Conservation (phyloP, 2,797 vertebrate genomes). For the Molossus alvarezi region DNA sequence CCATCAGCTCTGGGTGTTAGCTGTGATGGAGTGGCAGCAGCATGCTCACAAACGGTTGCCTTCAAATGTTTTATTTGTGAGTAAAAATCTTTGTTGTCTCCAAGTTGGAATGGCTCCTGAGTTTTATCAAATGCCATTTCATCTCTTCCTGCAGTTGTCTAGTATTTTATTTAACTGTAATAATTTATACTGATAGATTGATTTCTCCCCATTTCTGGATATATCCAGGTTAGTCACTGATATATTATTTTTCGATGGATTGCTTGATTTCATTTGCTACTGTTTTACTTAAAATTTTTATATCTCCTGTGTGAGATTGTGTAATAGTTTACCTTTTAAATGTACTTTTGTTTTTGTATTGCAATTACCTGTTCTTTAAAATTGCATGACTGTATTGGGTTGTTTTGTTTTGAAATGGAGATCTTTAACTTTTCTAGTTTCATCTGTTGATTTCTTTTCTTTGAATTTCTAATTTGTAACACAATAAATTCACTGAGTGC, state of each 20-base stretch:
- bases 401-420: slow-evolving; percentile 7
- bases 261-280: slow-evolving; percentile 27
- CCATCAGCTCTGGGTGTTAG: not conserved
- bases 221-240: not conserved
- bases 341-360: not conserved
- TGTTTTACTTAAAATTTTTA: too few species aligned
- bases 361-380: not conserved
- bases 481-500: not conserved
- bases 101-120: not conserved
- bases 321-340: not conserved
- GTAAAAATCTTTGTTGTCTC: slow-evolving; percentile 22
- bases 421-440: not conserved
- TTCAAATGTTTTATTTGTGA: not conserved
- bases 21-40: not conserved
- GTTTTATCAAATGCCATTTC: slow-evolving; percentile 5
- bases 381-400: not conserved
- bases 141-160: not conserved
- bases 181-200: not conserved
- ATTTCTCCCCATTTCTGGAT: not conserved
- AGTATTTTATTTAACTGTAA: slow-evolving; percentile 21
- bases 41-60: not conserved
- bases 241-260: not conserved
- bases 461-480: not conserved
- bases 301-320: not conserved
- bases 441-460: not conserved